Base-by-base conservation (phyloP, 2,797 vertebrate genomes). In the Nyctibius grandis region DNA sequence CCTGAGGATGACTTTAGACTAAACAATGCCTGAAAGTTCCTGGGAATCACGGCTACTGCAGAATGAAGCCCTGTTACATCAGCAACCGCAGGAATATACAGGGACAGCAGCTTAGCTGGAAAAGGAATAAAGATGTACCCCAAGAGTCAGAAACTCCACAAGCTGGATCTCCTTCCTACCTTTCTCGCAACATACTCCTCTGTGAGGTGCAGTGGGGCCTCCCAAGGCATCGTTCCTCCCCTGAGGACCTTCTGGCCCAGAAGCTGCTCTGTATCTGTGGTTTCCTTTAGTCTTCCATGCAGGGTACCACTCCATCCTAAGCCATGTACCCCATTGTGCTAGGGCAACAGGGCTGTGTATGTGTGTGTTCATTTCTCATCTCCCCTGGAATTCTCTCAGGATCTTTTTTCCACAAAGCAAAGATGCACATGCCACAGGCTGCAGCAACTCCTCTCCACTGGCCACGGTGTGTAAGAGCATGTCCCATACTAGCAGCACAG, bases 321-420 rank as follows among this genome's bases (percentile, higher is more conserved):
- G 36, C 59, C 44, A 12, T 9, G 36, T 36, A 51, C 9, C 5
- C n/a, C 31, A 12, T 4, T 21, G 5, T 28, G 4, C 26, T 36
- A 60, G 61, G 45, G 23, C 10, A 77, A 44, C 44, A 15, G 25
- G 13, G 6, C n/a, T 36, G 16, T 6, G 45, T 2, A 31, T 4
- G 16, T 7, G 15, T 20, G 34, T 45, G 6, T 63, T 42, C 12
- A 13, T 36, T 60, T 53, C 50, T 61, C 25, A 60, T 47, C 26
- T 38, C 73, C 72, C 29, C 56, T 82, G 38, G 65, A 88, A 74
- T 86, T 48, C 45, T 69, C n/a, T 57, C 3, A 18, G 16, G 54
- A 57, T 91, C 50, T 90, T 95, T 88, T n/a, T 95, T 92, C 72
- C 57, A 67, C 3, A 22, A 85, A 65, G 74, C 74, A 91, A 94